Evolutionary conservation across 2,888 invertebrate genomes (phyloP).

Genomic region (Hanleya hanleyi): DNA sequence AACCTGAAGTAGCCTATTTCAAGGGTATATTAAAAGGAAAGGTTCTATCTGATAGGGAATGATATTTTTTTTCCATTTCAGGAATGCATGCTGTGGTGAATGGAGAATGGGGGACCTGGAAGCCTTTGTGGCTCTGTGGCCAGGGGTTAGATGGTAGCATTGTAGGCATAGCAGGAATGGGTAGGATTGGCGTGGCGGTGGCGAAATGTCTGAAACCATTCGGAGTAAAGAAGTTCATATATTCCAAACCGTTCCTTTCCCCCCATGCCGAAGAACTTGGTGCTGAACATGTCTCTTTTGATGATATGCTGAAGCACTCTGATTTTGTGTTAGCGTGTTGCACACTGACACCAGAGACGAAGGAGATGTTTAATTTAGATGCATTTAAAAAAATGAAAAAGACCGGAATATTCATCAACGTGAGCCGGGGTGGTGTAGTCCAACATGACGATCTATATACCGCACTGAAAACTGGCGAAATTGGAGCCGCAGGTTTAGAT

Average conservation of each 20-base stretch:
- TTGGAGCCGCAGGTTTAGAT: constrained; percentile 91
- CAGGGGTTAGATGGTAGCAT: constrained; percentile 85
- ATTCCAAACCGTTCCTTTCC: constrained; percentile 81
- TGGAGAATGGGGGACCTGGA: constrained; percentile 92
- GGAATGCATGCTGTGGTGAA: constrained; percentile 72
- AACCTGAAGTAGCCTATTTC: too few relatives aligned
- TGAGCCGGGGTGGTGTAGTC: constrained; percentile 79
- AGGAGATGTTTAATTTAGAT: constrained; percentile 84
- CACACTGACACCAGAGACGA: constrained; percentile 86
- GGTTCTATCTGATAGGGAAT: too few relatives aligned
- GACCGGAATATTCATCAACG: constrained; percentile 89
- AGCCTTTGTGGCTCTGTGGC: constrained; percentile 93
- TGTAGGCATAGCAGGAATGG: constrained; percentile 76
- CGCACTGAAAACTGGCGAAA: constrained; percentile 82
- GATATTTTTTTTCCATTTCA: constrained; percentile 38
- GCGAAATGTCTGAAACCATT: constrained; percentile 85
- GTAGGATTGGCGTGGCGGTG: constrained; percentile 79
- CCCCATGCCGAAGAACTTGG: constrained; percentile 77
- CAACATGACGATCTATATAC: constrained; percentile 86
- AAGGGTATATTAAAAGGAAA: too few relatives aligned
- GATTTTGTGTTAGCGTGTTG: constrained; percentile 91
- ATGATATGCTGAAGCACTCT: constrained; percentile 82
- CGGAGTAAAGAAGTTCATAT: constrained; percentile 83
- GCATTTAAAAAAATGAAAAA: constrained; percentile 91
- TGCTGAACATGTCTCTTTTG: constrained; percentile 82